These are phyloP conservation scores for Pluvianellus socialis DNA, from an alignment of 2,113 vertebrate species.

Conservation along the genomic window DNA sequence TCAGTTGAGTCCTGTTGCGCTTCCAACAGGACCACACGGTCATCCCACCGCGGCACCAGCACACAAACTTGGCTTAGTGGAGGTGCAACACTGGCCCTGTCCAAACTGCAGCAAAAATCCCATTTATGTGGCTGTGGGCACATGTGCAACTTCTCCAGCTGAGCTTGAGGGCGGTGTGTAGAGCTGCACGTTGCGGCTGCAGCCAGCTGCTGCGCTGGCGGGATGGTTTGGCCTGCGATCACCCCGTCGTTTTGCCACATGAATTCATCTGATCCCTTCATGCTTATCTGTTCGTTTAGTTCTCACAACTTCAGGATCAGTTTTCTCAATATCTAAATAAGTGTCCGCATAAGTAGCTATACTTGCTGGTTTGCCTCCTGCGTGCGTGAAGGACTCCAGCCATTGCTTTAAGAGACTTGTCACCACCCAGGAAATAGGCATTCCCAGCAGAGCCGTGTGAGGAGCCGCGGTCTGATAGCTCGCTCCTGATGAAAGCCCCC, in stretches of 20 bases:
- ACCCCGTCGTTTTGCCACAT: rapidly evolving
- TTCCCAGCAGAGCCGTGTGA: background rate
- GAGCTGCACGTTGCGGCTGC: rapidly evolving
- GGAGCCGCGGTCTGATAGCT: background rate
- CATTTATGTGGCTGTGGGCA: rapidly evolving
- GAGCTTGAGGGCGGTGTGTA: rapidly evolving
- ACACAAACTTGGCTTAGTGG: rapidly evolving
- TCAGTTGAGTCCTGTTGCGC: rapidly evolving
- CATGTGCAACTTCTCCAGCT: rapidly evolving
- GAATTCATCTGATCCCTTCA: background rate
- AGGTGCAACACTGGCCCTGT: background rate
- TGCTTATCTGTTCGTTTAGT: rapidly evolving
- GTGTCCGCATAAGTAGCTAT: rapidly evolving
- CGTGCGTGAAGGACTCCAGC: background rate
- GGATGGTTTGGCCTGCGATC: rapidly evolving
- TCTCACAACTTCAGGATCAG: rapidly evolving
- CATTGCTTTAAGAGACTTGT: rapidly evolving
- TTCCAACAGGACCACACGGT: rapidly evolving
- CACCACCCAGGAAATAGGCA: background rate
- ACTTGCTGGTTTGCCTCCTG: background rate
- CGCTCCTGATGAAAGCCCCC: background rate
- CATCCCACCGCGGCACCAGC: background rate
- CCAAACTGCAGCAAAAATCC: rapidly evolving
- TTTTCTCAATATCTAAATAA: background rate
- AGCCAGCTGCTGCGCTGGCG: rapidly evolving